Base-by-base conservation (phyloP, 2,888 invertebrate genomes). In the Pecten maximus region DNA sequence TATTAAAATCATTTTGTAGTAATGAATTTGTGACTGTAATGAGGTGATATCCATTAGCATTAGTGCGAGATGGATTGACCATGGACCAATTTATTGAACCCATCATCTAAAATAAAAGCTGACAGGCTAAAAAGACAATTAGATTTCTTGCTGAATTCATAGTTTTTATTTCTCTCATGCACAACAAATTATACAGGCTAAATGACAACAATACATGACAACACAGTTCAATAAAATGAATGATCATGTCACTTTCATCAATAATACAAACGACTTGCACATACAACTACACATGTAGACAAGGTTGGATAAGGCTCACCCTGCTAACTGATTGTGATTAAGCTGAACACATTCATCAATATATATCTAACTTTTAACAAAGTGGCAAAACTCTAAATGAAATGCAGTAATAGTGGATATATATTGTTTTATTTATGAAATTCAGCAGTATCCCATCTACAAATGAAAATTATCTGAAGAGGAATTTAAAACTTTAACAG, bases 221-320 rank as follows among this genome's bases (percentile, higher is more conserved):
- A 54, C 19, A 54, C 19, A 54, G 16, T 19, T 54, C n/a, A 54
- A 54, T 3, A 54, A 6, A 23, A 54, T 54, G 54, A 19, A 54
- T 54, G 54, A 54, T 54, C 19, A 54, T 54, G 54, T 54, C 54
- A 54, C 54, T 54, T 54, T 54, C 54, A 54, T 54, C 54, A 54
- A 54, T 48, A 4, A 4, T 48, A 48, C 48, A 48, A 48, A 48
- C 12, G 48, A 48, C 48, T 48, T 54, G 23, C n/a, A 54, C 54
- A 54, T 54, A 54, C 54, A 54, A 54, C 54, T 54, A 54, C 54
- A 54, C 54, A 19, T 48, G 54, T 54, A 54, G 54, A 54, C 23
- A 54, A 19, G n/a, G 23, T 54, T 54, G 54, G 54, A 54, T 54
- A 54, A 54, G n/a, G 54, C 19, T 54, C 54, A 54, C 23, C 54